A percentile compares a stretch with the other conserved stretches of the same genome.
These are phyloP conservation scores for Onthophagus taurus DNA, from an alignment of 1,140 invertebrate species.

Conservation along the genomic window DNA sequence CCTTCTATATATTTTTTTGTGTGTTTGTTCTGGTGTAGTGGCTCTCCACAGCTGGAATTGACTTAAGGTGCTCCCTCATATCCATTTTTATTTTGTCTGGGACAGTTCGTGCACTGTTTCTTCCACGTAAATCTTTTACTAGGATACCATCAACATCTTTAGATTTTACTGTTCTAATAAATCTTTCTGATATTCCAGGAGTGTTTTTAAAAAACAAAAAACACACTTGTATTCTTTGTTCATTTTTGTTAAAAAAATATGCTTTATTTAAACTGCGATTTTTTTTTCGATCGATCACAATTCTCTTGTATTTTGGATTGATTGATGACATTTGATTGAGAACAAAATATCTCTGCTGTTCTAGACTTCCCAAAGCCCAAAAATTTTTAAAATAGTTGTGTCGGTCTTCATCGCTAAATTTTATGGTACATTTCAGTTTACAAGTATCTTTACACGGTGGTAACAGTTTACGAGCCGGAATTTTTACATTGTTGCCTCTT, in stretches of 20 bases:
- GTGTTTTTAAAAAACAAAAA: too few relatives aligned
- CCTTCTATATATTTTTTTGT: too few relatives aligned
- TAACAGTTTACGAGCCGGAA: too few relatives aligned
- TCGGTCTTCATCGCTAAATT: background rate
- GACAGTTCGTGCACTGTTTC: too few relatives aligned
- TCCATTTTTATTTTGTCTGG: too few relatives aligned
- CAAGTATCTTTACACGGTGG: conserved; percentile 1
- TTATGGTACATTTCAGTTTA: conserved; percentile 2
- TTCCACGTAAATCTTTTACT: too few relatives aligned
- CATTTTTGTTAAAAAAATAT: background rate
- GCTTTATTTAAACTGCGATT: background rate
- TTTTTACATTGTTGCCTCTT: too few relatives aligned
- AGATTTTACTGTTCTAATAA: conserved; percentile 9
- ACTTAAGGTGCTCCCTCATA: too few relatives aligned
- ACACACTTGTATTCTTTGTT: background rate
- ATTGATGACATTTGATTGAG: background rate
- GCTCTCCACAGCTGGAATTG: too few relatives aligned
- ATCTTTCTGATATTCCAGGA: background rate
- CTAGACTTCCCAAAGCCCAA: background rate
- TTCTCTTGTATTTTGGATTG: conserved; percentile 4
- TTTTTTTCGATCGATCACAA: background rate
- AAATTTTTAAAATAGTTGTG: background rate
- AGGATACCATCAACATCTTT: too few relatives aligned
- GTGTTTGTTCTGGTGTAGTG: too few relatives aligned
- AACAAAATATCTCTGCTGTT: conserved; percentile 1